Percentiles rank a stretch among this genome's conserved stretches.
phyloP scores from a whole-genome alignment of 2,888 invertebrate genomes.

The Hoplodrina ambigua region DNA sequence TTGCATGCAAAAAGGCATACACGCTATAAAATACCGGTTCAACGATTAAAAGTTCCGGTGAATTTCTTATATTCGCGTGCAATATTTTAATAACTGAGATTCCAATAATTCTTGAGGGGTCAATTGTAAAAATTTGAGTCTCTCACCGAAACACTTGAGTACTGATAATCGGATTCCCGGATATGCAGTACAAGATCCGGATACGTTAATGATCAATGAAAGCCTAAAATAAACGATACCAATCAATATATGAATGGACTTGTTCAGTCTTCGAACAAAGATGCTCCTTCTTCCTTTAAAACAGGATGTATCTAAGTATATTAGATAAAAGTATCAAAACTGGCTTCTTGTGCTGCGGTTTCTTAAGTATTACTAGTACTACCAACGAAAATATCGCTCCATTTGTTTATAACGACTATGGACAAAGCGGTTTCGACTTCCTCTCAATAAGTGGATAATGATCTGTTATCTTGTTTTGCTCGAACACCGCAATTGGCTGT shows the following conservation, averaged over 20 bases:
- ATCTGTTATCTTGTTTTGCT: constrained; percentile 81
- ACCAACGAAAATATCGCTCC: constrained; percentile 68
- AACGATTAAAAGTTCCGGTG: constrained; percentile 52
- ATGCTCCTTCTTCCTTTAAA: constrained; percentile 31
- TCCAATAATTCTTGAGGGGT: constrained; percentile 6
- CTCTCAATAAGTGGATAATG: constrained; percentile 87
- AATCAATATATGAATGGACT: constrained; percentile 44
- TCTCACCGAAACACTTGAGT: constrained; percentile 3
- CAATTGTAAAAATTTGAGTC: constrained; percentile 1
- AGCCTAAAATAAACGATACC: constrained; percentile 37
- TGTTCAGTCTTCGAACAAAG: constrained; percentile 36
- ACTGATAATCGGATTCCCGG: constrained; percentile 6
- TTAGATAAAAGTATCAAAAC: constrained; percentile 55
- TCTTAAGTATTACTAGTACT: constrained; percentile 52
- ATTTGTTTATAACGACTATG: constrained; percentile 78
- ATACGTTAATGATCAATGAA: constrained; percentile 29
- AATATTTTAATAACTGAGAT: constrained; percentile 35
- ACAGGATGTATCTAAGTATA: constrained; percentile 58
- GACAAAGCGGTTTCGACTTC: constrained; percentile 82
- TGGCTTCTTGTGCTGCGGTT: constrained; percentile 61
- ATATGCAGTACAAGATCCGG: constrained; percentile 17
- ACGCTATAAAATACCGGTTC: constrained; percentile 33
- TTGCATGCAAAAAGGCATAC: constrained; percentile 22
- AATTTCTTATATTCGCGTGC: constrained; percentile 39
- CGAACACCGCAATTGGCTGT: constrained; percentile 77